phyloP scores from a whole-genome alignment of 2,888 invertebrate genomes.

The Plutella xylostella region DNA sequence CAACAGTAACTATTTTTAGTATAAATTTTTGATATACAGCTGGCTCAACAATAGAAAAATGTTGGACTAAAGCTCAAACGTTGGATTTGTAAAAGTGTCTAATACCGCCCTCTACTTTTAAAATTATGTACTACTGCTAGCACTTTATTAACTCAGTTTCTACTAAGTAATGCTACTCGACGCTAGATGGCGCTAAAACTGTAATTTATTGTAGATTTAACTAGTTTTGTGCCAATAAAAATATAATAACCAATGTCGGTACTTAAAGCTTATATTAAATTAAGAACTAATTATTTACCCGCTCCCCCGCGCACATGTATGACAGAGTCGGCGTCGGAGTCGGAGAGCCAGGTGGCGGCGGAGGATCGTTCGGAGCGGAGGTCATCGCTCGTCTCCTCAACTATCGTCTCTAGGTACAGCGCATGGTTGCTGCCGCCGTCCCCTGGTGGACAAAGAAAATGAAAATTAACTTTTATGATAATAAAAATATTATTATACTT shows the following conservation, averaged over 20 bases:
- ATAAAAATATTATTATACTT: too few relatives aligned
- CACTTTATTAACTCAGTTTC: too few relatives aligned
- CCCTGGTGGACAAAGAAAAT: constrained; percentile 35
- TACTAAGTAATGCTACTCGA: constrained; percentile 22
- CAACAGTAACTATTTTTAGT: too few relatives aligned
- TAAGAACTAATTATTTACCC: constrained; percentile 26
- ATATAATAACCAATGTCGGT: too few relatives aligned
- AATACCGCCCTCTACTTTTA: too few relatives aligned
- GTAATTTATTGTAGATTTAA: not conserved
- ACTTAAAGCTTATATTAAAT: too few relatives aligned
- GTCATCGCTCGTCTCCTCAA: constrained; percentile 91
- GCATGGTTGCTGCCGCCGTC: constrained; percentile 68
- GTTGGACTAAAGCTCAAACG: too few relatives aligned
- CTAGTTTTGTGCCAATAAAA: not conserved
- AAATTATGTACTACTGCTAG: too few relatives aligned
- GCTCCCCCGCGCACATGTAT: constrained; percentile 73
- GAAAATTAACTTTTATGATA: too few relatives aligned
- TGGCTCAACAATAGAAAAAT: too few relatives aligned
- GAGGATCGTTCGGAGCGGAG: constrained; percentile 79
- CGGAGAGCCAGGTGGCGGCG: constrained; percentile 73
- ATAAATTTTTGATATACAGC: too few relatives aligned
- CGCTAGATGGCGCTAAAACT: constrained; percentile 37
- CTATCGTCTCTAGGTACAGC: constrained; percentile 85
- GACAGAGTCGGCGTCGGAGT: constrained; percentile 86
- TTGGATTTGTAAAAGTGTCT: too few relatives aligned